These are phyloP conservation scores for Ridgeia piscesae DNA, from an alignment of 1,140 invertebrate genomes.

Conservation along the genomic window DNA sequence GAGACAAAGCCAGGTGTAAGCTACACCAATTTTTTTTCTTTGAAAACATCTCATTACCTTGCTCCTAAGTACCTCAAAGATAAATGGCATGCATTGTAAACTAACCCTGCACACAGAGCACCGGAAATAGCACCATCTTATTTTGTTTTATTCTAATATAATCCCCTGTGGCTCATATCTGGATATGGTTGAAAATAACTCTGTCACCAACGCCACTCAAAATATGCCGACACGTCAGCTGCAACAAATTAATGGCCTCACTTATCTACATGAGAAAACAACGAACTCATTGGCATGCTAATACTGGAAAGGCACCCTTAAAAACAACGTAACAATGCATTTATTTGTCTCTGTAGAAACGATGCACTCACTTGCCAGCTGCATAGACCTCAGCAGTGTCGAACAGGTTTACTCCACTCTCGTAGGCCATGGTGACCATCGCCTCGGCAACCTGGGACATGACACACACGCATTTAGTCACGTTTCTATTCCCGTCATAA, in stretches of 20 bases:
- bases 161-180: neutral
- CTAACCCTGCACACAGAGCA: too few species aligned
- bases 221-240: neutral
- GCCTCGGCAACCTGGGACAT: constrained; percentile 72
- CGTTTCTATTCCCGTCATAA: neutral
- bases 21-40: neutral
- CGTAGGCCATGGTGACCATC: constrained; percentile 88
- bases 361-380: constrained; percentile 65
- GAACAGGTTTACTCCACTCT: constrained; percentile 94
- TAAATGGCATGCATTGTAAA: too few species aligned
- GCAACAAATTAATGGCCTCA: neutral
- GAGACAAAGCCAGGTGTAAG: neutral
- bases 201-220: neutral
- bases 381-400: constrained; percentile 94
- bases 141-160: too few species aligned
- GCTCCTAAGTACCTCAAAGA: neutral
- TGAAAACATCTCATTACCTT: neutral
- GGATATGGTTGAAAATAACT: neutral
- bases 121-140: too few species aligned
- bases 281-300: neutral
- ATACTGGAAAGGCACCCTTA: neutral
- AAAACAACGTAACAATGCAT: neutral
- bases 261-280: neutral
- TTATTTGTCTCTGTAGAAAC: constrained; percentile 9
- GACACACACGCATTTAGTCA: constrained; percentile 8